Conservation (phyloP, 2,113 vertebrate genomes). For the Podocnemis expansa region DNA sequence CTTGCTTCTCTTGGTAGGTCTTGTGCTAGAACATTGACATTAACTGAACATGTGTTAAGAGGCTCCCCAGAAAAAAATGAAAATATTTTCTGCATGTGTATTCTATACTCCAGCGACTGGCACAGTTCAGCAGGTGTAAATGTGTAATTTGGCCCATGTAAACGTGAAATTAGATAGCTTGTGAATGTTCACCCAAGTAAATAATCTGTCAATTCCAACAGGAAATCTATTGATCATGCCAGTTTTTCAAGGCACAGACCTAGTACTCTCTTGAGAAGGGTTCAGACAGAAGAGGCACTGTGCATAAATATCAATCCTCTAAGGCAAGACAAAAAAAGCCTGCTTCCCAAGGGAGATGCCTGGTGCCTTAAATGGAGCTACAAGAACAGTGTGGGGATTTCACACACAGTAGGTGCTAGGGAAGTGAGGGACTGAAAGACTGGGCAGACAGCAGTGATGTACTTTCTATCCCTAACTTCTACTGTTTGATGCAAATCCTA, state of each 20-base stretch:
- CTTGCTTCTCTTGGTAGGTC: too few relatives aligned
- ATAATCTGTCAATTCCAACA: too few relatives aligned
- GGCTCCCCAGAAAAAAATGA: neutral
- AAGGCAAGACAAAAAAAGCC: neutral
- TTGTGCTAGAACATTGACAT: neutral
- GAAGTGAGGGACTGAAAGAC: neutral
- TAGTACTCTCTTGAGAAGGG: too few relatives aligned
- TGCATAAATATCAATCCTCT: neutral
- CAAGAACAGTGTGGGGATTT: neutral
- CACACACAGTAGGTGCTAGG: neutral
- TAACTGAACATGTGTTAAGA: neutral
- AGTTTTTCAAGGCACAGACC: too few relatives aligned
- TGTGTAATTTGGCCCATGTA: too few relatives aligned
- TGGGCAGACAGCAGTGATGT: fast-evolving
- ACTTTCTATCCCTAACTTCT: neutral
- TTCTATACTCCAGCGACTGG: neutral
- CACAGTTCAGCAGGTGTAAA: too few relatives aligned
- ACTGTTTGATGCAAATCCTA: neutral
- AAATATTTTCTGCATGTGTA: neutral
- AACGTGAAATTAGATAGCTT: too few relatives aligned
- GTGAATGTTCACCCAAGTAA: too few relatives aligned
- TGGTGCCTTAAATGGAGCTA: fast-evolving
- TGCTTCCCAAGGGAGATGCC: neutral
- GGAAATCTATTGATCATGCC: too few relatives aligned
- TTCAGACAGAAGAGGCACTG: neutral